Evolutionary conservation across 2,797 vertebrate species (phyloP).

Genomic region (Pantherophis vulpinus): DNA sequence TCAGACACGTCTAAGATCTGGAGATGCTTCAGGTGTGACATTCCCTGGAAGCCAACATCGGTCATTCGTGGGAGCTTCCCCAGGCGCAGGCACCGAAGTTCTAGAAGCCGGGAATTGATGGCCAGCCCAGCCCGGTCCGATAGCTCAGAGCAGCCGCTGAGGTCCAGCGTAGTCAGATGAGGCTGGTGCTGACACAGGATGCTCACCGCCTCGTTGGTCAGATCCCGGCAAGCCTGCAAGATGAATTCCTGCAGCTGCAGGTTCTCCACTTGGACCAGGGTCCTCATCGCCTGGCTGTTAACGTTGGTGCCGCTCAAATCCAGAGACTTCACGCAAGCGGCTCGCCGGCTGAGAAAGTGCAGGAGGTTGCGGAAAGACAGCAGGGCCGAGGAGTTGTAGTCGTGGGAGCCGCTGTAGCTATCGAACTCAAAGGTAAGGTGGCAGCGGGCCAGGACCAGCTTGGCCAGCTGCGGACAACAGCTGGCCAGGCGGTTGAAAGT

Average conservation of each 20-base stretch:
- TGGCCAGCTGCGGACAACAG: slow-evolving; percentile 73
- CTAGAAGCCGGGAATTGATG: slow-evolving; percentile 60
- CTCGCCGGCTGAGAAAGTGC: slow-evolving; percentile 71
- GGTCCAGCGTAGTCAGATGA: slow-evolving; percentile 73
- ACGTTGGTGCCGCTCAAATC: slow-evolving; percentile 82
- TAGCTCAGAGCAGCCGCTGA: slow-evolving; percentile 80
- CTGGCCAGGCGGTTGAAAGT: slow-evolving; percentile 80
- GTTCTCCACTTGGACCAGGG: slow-evolving; percentile 71
- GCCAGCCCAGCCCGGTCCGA: slow-evolving; percentile 73
- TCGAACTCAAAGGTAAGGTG: slow-evolving; percentile 80
- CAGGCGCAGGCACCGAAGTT: slow-evolving; percentile 70
- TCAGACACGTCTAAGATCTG: slow-evolving; percentile 76
- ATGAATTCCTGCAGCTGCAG: slow-evolving; percentile 73
- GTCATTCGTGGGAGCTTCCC: slow-evolving; percentile 76
- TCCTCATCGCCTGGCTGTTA: slow-evolving; percentile 73
- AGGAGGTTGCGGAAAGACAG: slow-evolving; percentile 79
- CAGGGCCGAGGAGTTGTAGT: slow-evolving; percentile 69
- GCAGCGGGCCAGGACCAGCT: slow-evolving; percentile 80
- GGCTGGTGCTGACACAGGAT: slow-evolving; percentile 76
- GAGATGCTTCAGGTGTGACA: slow-evolving; percentile 69
- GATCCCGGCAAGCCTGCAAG: slow-evolving; percentile 79
- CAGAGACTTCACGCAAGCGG: slow-evolving; percentile 66
- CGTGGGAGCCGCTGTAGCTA: slow-evolving; percentile 64
- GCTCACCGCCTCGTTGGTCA: slow-evolving; percentile 78
- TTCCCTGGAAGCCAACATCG: slow-evolving; percentile 72